These are phyloP conservation scores for Scrobipalpa costella DNA, from an alignment of 2,888 invertebrate genomes.

Conservation along the genomic window DNA sequence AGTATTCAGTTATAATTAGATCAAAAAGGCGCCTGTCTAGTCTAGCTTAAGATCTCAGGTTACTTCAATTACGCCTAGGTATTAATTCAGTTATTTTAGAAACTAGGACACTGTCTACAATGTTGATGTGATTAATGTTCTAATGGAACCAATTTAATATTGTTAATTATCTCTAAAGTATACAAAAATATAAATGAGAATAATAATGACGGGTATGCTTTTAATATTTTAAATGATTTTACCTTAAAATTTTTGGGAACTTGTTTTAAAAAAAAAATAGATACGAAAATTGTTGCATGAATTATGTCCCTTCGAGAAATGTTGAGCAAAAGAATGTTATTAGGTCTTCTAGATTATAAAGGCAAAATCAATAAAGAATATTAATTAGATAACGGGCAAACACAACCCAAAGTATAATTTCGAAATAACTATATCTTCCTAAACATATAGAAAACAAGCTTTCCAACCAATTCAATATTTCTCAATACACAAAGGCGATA, in stretches of 20 bases:
- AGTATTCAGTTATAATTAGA: not conserved
- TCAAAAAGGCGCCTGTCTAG: constrained; percentile 2
- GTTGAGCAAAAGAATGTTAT: too few species aligned
- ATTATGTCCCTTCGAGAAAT: too few species aligned
- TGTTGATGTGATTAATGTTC: constrained; percentile 21
- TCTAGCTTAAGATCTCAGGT: not conserved
- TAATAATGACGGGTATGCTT: too few species aligned
- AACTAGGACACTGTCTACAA: constrained; percentile 14
- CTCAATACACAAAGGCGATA: constrained; percentile 1
- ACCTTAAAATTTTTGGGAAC: too few species aligned
- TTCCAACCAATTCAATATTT: not conserved
- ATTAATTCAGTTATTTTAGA: constrained; percentile 20
- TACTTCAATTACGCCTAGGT: not conserved
- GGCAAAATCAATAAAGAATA: not conserved
- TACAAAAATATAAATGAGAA: too few species aligned
- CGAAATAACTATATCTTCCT: too few species aligned
- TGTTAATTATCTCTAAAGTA: not conserved
- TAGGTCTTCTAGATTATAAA: too few species aligned
- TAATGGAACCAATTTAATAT: not conserved
- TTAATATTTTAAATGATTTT: too few species aligned
- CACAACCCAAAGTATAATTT: not conserved
- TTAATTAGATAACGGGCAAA: too few species aligned
- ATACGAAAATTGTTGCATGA: too few species aligned
- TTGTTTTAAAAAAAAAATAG: too few species aligned
- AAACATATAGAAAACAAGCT: not conserved